Percentiles rank a stretch among this genome's conserved stretches.
These are phyloP conservation scores for Drosophila algonquin DNA, from an alignment of 2,888 invertebrate species.

Conservation along the genomic window DNA sequence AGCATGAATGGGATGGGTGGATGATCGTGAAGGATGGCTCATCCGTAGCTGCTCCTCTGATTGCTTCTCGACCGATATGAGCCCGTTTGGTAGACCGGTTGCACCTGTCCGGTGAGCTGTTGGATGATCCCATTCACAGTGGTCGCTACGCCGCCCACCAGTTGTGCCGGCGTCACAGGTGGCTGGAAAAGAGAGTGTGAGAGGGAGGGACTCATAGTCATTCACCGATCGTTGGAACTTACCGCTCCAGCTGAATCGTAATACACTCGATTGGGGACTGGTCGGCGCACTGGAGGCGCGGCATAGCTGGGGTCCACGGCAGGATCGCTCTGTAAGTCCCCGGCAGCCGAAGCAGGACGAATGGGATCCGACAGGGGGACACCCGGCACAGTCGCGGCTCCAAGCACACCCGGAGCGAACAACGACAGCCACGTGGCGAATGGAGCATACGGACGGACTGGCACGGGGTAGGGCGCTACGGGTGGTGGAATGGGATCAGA, in stretches of 20 bases:
- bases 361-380: constrained; percentile 46
- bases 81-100: constrained; percentile 75
- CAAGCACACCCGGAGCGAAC: constrained; percentile 80
- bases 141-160: constrained; percentile 80
- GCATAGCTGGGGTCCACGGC: constrained; percentile 77
- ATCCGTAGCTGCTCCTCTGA: constrained; percentile 62
- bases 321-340: constrained; percentile 73
- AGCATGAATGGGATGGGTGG: not conserved
- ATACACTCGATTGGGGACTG: constrained; percentile 69
- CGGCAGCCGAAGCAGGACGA: constrained; percentile 41
- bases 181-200: constrained; percentile 57
- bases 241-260: constrained; percentile 79
- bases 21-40: constrained; percentile 8
- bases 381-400: constrained; percentile 63
- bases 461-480: constrained; percentile 53
- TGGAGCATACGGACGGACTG: constrained; percentile 67
- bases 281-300: constrained; percentile 59
- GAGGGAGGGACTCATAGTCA: not conserved
- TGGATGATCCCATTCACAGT: constrained; percentile 83
- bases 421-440: constrained; percentile 77
- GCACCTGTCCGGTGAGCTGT: constrained; percentile 80
- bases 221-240: constrained; percentile 36
- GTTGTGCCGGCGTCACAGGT: constrained; percentile 75
- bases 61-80: constrained; percentile 53
- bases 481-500: constrained; percentile 67